Percentiles rank a stretch among this genome's conserved stretches.
These are phyloP conservation scores for Tympanoctomys barrerae DNA, from an alignment of 2,797 vertebrate species.

Conservation along the genomic window DNA sequence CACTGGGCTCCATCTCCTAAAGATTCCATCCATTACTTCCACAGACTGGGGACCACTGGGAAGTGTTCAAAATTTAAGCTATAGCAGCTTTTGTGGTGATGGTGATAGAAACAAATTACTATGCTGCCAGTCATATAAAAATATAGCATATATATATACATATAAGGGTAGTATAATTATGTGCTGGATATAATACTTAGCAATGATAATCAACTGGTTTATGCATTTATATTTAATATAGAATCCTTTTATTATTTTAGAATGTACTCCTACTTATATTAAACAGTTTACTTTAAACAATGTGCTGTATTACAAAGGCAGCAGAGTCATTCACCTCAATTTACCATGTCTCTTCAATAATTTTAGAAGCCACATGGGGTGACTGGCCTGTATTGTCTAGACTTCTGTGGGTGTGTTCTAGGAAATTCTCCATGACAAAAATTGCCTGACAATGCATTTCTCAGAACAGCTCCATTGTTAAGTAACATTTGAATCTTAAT, in stretches of 20 bases:
- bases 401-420: not conserved
- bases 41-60: not conserved
- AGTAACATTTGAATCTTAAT: not conserved
- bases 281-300: not conserved
- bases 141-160: too few relatives aligned
- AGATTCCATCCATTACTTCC: not conserved
- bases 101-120: not conserved
- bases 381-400: not conserved
- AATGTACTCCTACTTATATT: not conserved
- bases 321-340: not conserved
- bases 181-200: too few relatives aligned
- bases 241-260: not conserved
- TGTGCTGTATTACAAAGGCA: not conserved
- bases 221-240: not conserved
- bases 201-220: not conserved
- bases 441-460: not conserved
- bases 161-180: not conserved
- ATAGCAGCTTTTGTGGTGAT: not conserved
- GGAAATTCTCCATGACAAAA: not conserved
- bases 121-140: not conserved
- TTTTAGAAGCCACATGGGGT: not conserved
- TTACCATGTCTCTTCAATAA: not conserved
- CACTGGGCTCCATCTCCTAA: not conserved
- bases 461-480: not conserved
- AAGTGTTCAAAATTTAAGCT: too few relatives aligned